These are phyloP conservation scores for Lamproptera curius DNA, from an alignment of 2,888 invertebrate genomes.

Conservation along the genomic window DNA sequence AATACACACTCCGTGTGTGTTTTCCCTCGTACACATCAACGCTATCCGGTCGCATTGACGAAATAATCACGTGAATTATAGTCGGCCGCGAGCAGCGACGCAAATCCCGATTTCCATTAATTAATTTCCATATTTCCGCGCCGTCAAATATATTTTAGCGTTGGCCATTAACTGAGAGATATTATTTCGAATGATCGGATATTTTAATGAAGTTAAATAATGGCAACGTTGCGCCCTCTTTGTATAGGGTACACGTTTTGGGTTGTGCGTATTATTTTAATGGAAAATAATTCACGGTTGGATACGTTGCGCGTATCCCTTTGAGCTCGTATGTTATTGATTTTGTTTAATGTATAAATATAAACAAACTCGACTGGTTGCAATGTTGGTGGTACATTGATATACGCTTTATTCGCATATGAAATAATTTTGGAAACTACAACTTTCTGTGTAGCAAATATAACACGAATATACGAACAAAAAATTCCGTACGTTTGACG, in stretches of 20 bases:
- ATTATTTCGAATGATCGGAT: conserved; percentile 18
- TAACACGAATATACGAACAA: no score
- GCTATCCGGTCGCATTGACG: neutral
- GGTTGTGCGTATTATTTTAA: neutral
- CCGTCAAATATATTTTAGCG: conserved; percentile 15
- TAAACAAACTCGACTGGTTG: no score
- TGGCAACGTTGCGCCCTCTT: neutral
- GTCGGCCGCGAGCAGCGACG: neutral
- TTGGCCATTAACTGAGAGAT: conserved; percentile 6
- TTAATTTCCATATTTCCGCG: conserved; percentile 19
- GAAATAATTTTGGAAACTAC: no score
- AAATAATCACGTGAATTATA: conserved; percentile 5
- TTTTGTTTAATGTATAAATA: no score
- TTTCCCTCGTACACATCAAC: neutral
- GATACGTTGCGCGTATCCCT: no score
- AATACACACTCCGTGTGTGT: no score
- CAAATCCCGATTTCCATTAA: conserved; percentile 14
- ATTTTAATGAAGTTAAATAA: conserved; percentile 14
- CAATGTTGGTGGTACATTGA: no score
- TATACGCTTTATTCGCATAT: no score
- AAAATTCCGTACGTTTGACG: no score
- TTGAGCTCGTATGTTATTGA: no score
- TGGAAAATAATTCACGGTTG: neutral
- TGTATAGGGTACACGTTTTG: neutral
- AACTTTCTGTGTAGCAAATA: no score